Evolutionary conservation across 2,888 invertebrate species (phyloP).

Genomic region (Rhingia campestris): DNA sequence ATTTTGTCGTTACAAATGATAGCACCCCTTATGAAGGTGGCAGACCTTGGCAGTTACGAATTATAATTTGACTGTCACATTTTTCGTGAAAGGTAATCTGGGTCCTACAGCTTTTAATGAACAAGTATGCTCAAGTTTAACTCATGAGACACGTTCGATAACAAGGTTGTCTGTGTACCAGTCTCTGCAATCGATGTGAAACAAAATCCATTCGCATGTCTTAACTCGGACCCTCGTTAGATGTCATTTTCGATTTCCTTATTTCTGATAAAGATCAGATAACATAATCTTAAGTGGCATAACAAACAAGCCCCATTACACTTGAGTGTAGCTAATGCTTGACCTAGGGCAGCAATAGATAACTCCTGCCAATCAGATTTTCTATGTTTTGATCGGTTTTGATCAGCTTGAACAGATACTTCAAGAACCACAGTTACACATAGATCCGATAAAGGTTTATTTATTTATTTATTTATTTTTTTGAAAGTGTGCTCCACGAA

Average conservation of each 20-base stretch:
- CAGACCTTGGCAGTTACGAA: no score
- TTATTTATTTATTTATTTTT: neutral
- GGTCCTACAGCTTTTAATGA: no score
- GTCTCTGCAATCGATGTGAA: neutral
- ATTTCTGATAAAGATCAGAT: slow-evolving; percentile 32
- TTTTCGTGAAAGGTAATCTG: no score
- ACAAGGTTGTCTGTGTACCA: neutral
- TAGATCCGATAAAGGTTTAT: neutral
- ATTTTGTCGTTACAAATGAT: no score
- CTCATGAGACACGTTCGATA: no score
- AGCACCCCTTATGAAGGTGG: no score
- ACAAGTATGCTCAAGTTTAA: no score
- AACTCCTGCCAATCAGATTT: slow-evolving; percentile 6
- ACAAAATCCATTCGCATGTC: neutral
- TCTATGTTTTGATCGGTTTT: slow-evolving; percentile 1
- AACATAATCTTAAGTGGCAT: slow-evolving; percentile 17
- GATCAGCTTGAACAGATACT: slow-evolving; percentile 36
- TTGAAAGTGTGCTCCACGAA: slow-evolving; percentile 37
- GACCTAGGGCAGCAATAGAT: slow-evolving; percentile 15
- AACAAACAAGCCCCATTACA: neutral
- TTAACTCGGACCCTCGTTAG: slow-evolving; percentile 7
- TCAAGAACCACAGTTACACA: slow-evolving; percentile 10
- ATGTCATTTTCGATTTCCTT: slow-evolving; percentile 29
- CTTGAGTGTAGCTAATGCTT: neutral
- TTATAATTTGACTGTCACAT: no score